Evolutionary conservation across 2,797 vertebrate genomes (phyloP), one percentile per base, ranked within the genome.

Genomic region (Falco concolor): DNA sequence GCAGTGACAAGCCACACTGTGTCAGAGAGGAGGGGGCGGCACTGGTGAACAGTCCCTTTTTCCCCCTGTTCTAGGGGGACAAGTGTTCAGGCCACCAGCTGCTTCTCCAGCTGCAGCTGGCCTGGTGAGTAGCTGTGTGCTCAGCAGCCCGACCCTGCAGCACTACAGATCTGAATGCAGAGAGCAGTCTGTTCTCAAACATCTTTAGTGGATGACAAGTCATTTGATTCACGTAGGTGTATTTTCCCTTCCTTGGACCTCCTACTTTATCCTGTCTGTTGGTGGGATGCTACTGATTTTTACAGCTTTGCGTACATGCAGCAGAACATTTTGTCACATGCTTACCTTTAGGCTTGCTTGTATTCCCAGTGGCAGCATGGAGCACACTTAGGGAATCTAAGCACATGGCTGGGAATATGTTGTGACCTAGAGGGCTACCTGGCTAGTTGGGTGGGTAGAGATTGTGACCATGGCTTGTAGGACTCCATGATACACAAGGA

Each of bases 1-100:
- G 52, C 44, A 34, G n/a, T 47, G 52, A 47, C 28, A n/a, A 87
- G 30, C 32, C 40, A 69, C 32, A 20, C 16, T 0, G 0, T 38
- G 9, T 40, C 3, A 12, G 61, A 84, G 70, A 68, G 53, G 6
- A 94, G n/a, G 53, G 47, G 47, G 17, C 1, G 1, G 25, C n/a
- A 47, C 27, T 72, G 56, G 34, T 13, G 25, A 65, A 16, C 7
- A 50, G 6, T 21, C 9, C 47, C 32, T 34, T 89, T 69, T 68
- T 30, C 25, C 57, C 32, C 40, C 47, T 30, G 32, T 59, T 36
- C 49, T 64, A 17, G 6, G 22, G 9, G 19, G 0, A 6, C 6
- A 17, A 44, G 6, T 10, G 15, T 34, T 74, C 61, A 38, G 32
- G 36, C 40, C 25, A 50, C 7, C 0, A 1, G 5, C 42, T 82